phyloP scores from a whole-genome alignment of 2,797 vertebrate species.

The Rhinella marina region DNA sequence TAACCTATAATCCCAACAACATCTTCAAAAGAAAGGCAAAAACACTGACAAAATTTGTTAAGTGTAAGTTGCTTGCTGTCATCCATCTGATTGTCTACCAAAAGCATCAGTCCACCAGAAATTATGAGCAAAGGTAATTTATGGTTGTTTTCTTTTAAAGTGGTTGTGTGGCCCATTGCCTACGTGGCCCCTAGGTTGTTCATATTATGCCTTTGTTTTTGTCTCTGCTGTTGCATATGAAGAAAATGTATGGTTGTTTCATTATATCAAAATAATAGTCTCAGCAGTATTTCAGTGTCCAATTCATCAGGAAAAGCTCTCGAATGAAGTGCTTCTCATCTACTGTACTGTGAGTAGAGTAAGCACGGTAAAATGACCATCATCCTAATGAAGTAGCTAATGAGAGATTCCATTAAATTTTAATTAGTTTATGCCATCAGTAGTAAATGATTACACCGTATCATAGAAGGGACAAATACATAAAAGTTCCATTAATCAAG shows the following conservation, averaged over 20 bases:
- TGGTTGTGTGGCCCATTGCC: no score
- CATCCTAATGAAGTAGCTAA: slow-evolving; percentile 52
- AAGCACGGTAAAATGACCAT: slow-evolving; percentile 43
- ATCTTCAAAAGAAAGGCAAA: no score
- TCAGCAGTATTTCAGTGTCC: slow-evolving; percentile 4
- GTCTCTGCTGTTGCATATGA: not conserved
- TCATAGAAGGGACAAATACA: slow-evolving; percentile 40
- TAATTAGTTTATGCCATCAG: slow-evolving; percentile 51
- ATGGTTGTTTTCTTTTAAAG: no score
- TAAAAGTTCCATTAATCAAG: slow-evolving; percentile 52
- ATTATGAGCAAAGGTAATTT: no score
- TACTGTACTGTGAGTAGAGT: slow-evolving; percentile 15
- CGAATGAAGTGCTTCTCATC: slow-evolving; percentile 41
- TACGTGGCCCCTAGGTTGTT: no score
- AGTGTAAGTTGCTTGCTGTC: no score
- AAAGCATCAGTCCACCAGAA: no score
- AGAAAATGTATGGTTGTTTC: not conserved
- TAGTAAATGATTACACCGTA: slow-evolving; percentile 37
- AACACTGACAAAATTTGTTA: no score
- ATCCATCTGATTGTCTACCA: no score
- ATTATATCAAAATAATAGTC: slow-evolving; percentile 3
- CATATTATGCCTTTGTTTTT: not conserved
- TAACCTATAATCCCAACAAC: no score
- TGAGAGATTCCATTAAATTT: slow-evolving; percentile 46
- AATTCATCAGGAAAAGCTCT: slow-evolving; percentile 31